Evolutionary conservation across 2,113 vertebrate genomes (phyloP).

Genomic region (Platichthys flesus): DNA sequence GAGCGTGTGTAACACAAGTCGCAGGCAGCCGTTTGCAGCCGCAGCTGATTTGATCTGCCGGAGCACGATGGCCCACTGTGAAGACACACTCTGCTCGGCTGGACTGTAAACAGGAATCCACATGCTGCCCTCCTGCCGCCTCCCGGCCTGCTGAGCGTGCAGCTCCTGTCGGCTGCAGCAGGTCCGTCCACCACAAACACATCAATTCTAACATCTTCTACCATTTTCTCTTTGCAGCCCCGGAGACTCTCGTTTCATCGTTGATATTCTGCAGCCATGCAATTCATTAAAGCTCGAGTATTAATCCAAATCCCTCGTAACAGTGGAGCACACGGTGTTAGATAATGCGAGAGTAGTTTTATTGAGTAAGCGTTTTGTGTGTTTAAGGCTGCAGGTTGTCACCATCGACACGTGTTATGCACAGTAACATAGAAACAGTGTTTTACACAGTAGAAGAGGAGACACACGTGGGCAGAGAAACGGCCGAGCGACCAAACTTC

Average conservation of each 20-base stretch:
- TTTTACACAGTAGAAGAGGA: slow-evolving; percentile 57
- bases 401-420: slow-evolving; percentile 60
- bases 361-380: slow-evolving; percentile 58
- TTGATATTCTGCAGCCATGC: not conserved
- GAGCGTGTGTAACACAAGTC: slow-evolving; percentile 26
- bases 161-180: not conserved
- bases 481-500: slow-evolving; percentile 76
- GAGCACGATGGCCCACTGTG: slow-evolving; percentile 16
- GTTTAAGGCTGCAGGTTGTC: slow-evolving; percentile 53
- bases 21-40: slow-evolving; percentile 1
- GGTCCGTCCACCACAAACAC: not conserved
- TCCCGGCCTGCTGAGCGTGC: not conserved
- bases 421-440: slow-evolving; percentile 59
- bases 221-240: not conserved
- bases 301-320: slow-evolving; percentile 47
- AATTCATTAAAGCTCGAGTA: slow-evolving; percentile 8
- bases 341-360: slow-evolving; percentile 64
- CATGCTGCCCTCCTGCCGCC: slow-evolving; percentile 1
- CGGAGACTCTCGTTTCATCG: not conserved
- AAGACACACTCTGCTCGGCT: slow-evolving; percentile 12
- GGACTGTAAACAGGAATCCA: slow-evolving; percentile 20
- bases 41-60: slow-evolving; percentile 17
- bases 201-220: not conserved
- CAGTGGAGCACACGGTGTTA: slow-evolving; percentile 59
- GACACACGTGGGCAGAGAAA: slow-evolving; percentile 23